Percentiles rank a stretch among this genome's conserved stretches.
phyloP scores from a whole-genome alignment of 2,797 vertebrate species.

The Tenualosa thibaudeaui region DNA sequence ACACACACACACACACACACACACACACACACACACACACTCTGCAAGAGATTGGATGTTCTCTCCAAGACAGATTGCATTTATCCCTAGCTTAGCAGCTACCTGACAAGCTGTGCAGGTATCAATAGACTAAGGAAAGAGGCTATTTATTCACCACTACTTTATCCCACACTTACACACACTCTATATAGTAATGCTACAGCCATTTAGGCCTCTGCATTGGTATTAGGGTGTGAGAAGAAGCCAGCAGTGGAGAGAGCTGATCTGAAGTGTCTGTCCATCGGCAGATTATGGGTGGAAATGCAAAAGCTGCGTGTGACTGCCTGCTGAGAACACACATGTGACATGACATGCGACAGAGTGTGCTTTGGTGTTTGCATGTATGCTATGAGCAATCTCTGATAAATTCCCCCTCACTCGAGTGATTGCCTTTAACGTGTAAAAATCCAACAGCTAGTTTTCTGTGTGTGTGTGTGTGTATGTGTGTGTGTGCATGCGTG shows the following conservation, averaged over 20 bases:
- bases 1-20: background rate
- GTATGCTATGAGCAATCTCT: too few relatives aligned
- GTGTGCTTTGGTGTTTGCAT: too few relatives aligned
- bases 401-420: too few relatives aligned
- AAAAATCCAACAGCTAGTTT: background rate
- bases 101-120: slow-evolving; percentile 6
- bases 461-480: background rate
- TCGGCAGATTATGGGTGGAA: background rate
- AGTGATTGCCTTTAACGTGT: background rate
- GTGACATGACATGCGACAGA: background rate
- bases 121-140: slow-evolving; percentile 16
- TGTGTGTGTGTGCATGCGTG: background rate
- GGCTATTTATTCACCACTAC: slow-evolving; percentile 1
- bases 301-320: background rate
- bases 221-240: background rate
- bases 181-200: background rate
- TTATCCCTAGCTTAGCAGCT: slow-evolving; percentile 11
- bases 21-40: too few relatives aligned
- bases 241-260: background rate
- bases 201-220: background rate
- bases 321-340: background rate
- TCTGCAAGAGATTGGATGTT: background rate
- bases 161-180: background rate
- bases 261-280: background rate
- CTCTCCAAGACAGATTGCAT: slow-evolving; percentile 8